Percentiles rank a stretch among this genome's conserved stretches.
Conservation (phyloP, 2,113 vertebrate genomes). For the Leiothrix lutea region DNA sequence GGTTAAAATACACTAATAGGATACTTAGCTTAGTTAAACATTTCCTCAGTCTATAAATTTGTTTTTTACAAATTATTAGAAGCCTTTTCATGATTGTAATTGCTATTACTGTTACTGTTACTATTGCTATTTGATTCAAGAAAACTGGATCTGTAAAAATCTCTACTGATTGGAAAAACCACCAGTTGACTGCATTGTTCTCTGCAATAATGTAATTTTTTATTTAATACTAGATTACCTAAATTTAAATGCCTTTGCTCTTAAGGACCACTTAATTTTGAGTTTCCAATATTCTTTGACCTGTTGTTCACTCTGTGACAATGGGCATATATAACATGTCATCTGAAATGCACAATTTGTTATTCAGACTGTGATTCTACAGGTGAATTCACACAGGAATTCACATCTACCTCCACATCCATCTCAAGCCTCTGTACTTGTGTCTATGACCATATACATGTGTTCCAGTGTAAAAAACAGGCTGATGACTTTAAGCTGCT, state of each 20-base stretch:
- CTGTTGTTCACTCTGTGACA: background rate
- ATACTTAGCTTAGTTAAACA: slow-evolving; percentile 12
- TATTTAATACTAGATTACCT: background rate
- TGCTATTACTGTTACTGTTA: background rate
- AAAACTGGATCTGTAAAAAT: background rate
- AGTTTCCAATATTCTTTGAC: background rate
- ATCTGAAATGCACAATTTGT: background rate
- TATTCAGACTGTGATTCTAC: background rate
- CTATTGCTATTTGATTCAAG: background rate
- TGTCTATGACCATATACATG: background rate
- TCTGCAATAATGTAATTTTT: background rate
- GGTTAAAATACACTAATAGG: background rate
- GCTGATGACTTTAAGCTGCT: background rate
- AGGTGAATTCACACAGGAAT: background rate
- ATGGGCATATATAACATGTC: background rate
- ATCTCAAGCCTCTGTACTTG: background rate
- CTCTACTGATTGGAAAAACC: background rate
- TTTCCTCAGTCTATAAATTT: background rate
- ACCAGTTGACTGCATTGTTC: accelerated
- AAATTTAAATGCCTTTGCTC: background rate
- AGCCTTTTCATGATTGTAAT: background rate
- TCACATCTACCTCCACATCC: no score
- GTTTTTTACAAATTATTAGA: background rate
- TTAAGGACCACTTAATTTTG: background rate
- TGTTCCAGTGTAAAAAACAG: background rate